Evolutionary conservation across 2,113 vertebrate species (phyloP), one percentile per base, ranked within the genome.

Genomic region (Chrysemys picta): DNA sequence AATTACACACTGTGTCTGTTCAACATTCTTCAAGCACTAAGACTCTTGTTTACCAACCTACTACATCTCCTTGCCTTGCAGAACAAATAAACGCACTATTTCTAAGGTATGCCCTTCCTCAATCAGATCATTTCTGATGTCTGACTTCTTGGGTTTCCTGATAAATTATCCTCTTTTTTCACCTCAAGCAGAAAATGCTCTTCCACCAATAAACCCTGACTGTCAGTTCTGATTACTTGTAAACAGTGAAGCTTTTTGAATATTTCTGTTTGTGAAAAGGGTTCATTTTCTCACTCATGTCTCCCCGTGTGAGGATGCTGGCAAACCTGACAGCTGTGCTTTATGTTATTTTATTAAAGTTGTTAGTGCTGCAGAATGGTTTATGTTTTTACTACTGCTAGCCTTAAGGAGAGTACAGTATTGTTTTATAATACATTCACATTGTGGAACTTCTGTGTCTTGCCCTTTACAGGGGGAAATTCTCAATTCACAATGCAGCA

Each of bases 201-300:
- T 90, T 97, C 95, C 95, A 93, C 96, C 80, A 90, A 97, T 97
- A 97, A 97, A 97, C 96, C 92, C 96, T 91, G 93, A 96, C 95
- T 98, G 97, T 97, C 98, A 97, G 91, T 96, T 97, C 91, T 97
- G 96, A 97, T 97, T 97, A 97, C 94, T 97, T 97, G 93, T 96
- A 98, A 97, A 97, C 94, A 92, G 85, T 56, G 85, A 91, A 84
- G 88, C 87, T 97, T 94, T 97, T 97, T 95, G 97, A 96, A 96
- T 97, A 97, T 97, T 97, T 97, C 95, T 96, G 89, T 96, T 96
- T 93, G 83, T 93, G 93, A 90, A 93, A 97, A 97, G 95, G 49
- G 7, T 96, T 97, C 92, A 53, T 93, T 97, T 93, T 94, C 88
- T 98, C 84, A 93, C 85, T 96, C 91, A 42, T 92, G 85, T 95